Conservation (phyloP, 23 tunicate genomes). For the Styela plicata region DNA sequence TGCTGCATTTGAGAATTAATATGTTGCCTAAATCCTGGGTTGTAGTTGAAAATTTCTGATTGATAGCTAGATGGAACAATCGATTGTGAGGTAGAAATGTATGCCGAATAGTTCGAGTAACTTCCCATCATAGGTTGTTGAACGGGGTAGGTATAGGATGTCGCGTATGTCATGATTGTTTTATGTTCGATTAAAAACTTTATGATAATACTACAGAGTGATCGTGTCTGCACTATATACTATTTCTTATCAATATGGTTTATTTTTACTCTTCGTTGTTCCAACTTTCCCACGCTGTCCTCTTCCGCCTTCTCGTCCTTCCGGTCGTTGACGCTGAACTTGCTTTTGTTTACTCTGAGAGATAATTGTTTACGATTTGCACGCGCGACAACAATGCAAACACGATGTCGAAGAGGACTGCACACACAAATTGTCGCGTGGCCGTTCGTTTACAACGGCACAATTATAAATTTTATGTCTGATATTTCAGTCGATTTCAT, state of each 20-base stretch:
- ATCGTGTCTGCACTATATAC: background rate
- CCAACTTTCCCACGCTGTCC: constrained; percentile 18
- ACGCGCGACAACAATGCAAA: constrained; percentile 17
- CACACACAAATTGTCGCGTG: too few relatives aligned
- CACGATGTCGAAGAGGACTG: too few relatives aligned
- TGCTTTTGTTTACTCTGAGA: constrained; percentile 13
- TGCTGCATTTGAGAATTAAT: background rate
- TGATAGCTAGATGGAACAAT: background rate
- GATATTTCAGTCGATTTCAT: too few relatives aligned
- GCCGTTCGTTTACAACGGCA: too few relatives aligned
- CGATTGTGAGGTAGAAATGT: too few relatives aligned
- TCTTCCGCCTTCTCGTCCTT: background rate
- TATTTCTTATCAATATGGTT: background rate
- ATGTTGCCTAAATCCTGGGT: background rate
- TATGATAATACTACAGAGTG: background rate
- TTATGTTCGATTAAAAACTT: background rate
- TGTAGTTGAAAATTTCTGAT: background rate
- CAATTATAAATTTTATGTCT: too few relatives aligned
- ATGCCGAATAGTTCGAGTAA: background rate
- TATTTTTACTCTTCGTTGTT: background rate
- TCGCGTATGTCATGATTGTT: background rate
- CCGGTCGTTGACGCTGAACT: constrained; percentile 19
- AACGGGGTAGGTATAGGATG: background rate
- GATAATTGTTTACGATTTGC: constrained; percentile 20
- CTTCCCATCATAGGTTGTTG: background rate